Evolutionary conservation across 1,140 invertebrate genomes (phyloP).

Genomic region (Sycophila sp.): DNA sequence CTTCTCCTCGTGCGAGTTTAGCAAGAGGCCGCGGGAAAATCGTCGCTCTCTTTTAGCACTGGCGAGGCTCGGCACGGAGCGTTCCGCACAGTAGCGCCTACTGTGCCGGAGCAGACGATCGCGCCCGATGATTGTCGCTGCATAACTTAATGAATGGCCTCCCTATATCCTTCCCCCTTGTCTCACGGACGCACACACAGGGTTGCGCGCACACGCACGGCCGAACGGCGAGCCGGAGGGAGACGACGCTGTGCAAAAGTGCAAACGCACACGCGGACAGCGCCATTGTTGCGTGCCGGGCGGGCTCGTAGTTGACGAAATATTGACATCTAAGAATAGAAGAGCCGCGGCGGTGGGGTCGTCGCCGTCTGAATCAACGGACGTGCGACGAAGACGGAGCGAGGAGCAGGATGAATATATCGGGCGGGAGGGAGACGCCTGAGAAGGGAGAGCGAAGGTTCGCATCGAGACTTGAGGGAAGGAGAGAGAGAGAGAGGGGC

Average conservation of each 20-base stretch:
- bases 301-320: slow-evolving; percentile 61
- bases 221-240: neutral
- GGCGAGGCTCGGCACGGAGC: too few relatives aligned
- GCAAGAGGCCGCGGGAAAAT: neutral
- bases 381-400: slow-evolving; percentile 14
- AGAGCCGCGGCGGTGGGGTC: slow-evolving; percentile 46
- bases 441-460: slow-evolving; percentile 8
- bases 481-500: slow-evolving; percentile 33
- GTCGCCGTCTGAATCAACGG: slow-evolving; percentile 30
- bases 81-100: too few relatives aligned
- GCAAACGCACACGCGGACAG: neutral
- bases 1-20: slow-evolving; percentile 13
- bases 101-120: slow-evolving; percentile 16
- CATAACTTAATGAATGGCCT: slow-evolving; percentile 39
- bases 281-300: slow-evolving; percentile 42
- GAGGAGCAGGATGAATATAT: slow-evolving; percentile 26
- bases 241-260: neutral
- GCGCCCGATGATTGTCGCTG: slow-evolving; percentile 34
- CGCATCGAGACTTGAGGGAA: neutral
- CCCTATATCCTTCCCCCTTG: slow-evolving; percentile 26
- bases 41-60: slow-evolving; percentile 1
- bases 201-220: neutral
- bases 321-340: slow-evolving; percentile 64
- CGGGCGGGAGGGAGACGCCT: slow-evolving; percentile 22
- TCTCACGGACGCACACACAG: neutral